Evolutionary conservation across 2,888 invertebrate genomes (phyloP), one percentile per base, ranked within the genome.

Genomic region (Lathronympha strigana): DNA sequence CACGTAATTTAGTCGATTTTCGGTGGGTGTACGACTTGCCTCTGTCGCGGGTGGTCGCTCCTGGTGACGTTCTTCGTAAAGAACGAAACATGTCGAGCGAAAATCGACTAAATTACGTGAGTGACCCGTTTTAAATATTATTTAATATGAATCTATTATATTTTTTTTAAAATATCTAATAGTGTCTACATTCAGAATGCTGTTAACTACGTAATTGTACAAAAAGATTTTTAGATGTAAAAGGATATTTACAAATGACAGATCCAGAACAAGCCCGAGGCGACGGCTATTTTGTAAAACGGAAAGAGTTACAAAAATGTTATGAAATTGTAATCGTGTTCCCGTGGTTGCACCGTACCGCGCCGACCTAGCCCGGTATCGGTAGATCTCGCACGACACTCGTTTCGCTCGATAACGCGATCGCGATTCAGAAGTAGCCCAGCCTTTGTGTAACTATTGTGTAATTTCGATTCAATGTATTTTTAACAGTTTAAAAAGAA

Each of bases 391-490:
- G 66, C 66, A 66, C 66, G 66, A 66, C 66, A 66, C 66, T 66
- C 66, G 61, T 66, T 66, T 61, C 47, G 66, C 66, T 66, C 66
- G 66, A 66, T 66, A 63, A 40, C 66, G 63, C 63, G 63, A 64
- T 58, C 63, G 66, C 54, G 66, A 66, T 66, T 61, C 61, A 31
- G 23, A 66, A 66, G 47, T 66, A 66, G 61, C 53, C 47, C 66
- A 66, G 60, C 51, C 11, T 55, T 57, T 57, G 63, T 58, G 60
- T 54, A 49, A 66, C 54, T 5, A 66, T 63, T 54, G 54, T 19
- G 53, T 54, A 66, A 66, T 54, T 64, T 15, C 17, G 15, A 49
- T 58, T 33, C 58, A 47, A 33, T 58, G 21, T 36, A 23, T 6
- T 43, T 43, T 17, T 19, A 43, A 28, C 28, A n/a, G 28, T 43